phyloP scores from a whole-genome alignment of 2,888 invertebrate genomes.

The Ennomos quercinarius region DNA sequence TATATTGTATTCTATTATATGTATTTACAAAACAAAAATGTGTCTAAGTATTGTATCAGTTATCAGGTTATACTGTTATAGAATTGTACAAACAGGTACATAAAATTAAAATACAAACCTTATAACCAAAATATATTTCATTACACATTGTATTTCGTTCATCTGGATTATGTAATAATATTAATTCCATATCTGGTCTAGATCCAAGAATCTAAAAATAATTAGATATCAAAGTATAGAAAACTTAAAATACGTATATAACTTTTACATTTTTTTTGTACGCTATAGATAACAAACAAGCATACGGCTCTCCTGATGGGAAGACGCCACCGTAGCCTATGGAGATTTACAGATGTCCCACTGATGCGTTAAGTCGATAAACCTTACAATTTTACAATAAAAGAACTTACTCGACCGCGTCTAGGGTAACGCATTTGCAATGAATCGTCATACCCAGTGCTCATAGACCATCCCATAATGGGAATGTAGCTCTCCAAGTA shows the following conservation, averaged over 20 bases:
- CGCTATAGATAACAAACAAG: too few species aligned
- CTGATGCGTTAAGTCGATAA: too few species aligned
- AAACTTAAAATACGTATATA: too few species aligned
- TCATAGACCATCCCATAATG: background rate
- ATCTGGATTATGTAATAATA: conserved; percentile 28
- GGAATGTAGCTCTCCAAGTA: background rate
- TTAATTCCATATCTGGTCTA: conserved; percentile 46
- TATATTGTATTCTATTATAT: too few species aligned
- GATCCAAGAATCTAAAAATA: conserved; percentile 33
- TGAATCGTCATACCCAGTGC: conserved; percentile 1
- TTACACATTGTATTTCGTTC: conserved; percentile 44
- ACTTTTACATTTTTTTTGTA: too few species aligned
- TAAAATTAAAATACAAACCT: conserved; percentile 38
- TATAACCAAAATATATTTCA: conserved; percentile 48
- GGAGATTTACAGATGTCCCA: too few species aligned
- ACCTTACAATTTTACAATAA: background rate
- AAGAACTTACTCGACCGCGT: conserved; percentile 8
- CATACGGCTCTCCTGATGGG: too few species aligned
- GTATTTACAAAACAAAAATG: too few species aligned
- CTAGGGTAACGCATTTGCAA: background rate
- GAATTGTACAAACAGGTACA: too few species aligned
- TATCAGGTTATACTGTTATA: too few species aligned
- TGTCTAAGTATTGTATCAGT: too few species aligned
- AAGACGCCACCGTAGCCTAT: too few species aligned
- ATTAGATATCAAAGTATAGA: background rate